phyloP scores from a whole-genome alignment of 2,797 vertebrate genomes.

The Emydoidea blandingii region DNA sequence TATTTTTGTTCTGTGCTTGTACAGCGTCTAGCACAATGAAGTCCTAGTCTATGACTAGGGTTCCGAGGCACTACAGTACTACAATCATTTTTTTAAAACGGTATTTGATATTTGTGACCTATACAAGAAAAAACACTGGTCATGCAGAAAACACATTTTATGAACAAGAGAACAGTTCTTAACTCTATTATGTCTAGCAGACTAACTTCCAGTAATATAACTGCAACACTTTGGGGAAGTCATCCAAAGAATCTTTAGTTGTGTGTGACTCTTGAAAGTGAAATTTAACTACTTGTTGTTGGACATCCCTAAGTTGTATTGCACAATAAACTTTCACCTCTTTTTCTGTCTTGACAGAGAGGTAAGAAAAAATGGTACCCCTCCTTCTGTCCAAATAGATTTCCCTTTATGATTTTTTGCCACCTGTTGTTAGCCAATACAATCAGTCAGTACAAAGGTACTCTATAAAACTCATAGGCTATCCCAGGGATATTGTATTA shows the following conservation, averaged over 20 bases:
- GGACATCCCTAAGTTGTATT: not conserved
- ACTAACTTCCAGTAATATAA: not conserved
- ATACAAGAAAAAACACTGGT: not conserved
- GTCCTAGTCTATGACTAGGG: not conserved
- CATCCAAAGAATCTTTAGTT: not conserved
- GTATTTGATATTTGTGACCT: not conserved
- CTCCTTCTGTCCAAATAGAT: not conserved
- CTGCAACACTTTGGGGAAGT: not conserved
- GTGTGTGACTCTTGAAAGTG: not conserved
- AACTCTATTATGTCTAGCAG: accelerated
- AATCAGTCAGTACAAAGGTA: not conserved
- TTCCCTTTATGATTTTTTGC: not conserved
- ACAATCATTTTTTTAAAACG: not conserved
- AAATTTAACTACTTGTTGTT: not conserved
- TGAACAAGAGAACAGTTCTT: not conserved
- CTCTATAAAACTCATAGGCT: not conserved
- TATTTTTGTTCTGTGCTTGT: not conserved
- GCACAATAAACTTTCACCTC: not conserved
- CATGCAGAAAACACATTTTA: not conserved
- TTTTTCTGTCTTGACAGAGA: not conserved
- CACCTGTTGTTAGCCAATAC: not conserved
- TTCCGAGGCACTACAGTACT: not conserved
- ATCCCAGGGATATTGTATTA: not conserved
- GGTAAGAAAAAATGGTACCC: not conserved
- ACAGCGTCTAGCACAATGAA: not conserved